phyloP scores from a whole-genome alignment of 1,140 invertebrate genomes.

The Eciton burchellii region DNA sequence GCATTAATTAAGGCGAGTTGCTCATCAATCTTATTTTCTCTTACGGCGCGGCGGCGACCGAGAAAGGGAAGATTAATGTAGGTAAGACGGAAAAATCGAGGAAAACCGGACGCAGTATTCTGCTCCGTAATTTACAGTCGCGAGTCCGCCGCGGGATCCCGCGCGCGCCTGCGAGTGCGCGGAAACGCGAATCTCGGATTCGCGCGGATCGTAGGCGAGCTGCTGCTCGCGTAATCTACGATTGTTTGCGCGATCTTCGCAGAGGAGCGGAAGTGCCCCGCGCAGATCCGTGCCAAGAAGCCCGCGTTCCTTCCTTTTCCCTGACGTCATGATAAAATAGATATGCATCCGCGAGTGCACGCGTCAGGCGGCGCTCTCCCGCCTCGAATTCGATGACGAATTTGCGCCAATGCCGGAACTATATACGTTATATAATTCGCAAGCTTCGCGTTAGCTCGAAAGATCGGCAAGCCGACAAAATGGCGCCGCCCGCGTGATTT shows the following conservation, averaged over 20 bases:
- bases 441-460: conserved; percentile 56
- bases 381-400: conserved; percentile 38
- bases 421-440: too few relatives aligned
- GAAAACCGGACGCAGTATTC: conserved; percentile 40
- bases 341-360: neutral
- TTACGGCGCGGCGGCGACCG: conserved; percentile 66
- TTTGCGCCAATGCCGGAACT: conserved; percentile 40
- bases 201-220: conserved; percentile 48
- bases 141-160: conserved; percentile 36
- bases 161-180: conserved; percentile 13
- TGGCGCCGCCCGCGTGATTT: conserved; percentile 62
- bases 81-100: conserved; percentile 66
- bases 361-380: conserved; percentile 13
- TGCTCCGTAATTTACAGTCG: conserved; percentile 63
- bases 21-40: conserved; percentile 82
- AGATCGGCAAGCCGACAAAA: conserved; percentile 3
- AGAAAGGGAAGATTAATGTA: conserved; percentile 78
- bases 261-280: neutral
- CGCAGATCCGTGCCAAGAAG: conserved; percentile 2
- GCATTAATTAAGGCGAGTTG: conserved; percentile 79
- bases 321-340: conserved; percentile 13
- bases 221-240: conserved; percentile 23
- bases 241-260: neutral
- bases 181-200: conserved; percentile 41
- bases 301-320: neutral